phyloP scores from a whole-genome alignment of 2,113 vertebrate species.

The Zootoca vivipara region DNA sequence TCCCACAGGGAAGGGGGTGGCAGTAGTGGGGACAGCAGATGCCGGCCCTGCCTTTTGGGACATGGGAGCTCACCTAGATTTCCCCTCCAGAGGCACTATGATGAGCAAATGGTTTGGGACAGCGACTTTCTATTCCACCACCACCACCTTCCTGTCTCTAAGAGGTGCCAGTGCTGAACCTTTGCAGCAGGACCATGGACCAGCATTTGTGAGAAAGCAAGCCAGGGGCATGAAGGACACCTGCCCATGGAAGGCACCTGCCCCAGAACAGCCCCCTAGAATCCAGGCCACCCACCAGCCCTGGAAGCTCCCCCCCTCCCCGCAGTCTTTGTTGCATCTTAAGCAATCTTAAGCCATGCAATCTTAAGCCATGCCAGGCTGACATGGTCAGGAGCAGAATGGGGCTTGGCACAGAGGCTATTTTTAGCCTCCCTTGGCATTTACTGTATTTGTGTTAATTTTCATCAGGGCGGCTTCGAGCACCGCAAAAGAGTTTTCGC shows the following conservation, averaged over 20 bases:
- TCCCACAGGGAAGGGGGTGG: too few relatives aligned
- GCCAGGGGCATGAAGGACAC: background rate
- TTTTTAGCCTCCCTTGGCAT: conserved; percentile 74
- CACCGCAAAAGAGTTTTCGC: conserved; percentile 19
- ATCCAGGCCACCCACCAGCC: background rate
- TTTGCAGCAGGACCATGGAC: background rate
- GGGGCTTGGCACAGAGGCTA: background rate
- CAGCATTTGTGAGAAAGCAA: background rate
- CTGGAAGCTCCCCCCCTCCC: background rate
- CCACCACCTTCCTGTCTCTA: too few relatives aligned
- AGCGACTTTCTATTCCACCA: background rate
- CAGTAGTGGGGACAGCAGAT: too few relatives aligned
- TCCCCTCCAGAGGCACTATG: too few relatives aligned
- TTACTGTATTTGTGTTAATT: conserved; percentile 63
- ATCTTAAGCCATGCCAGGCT: background rate
- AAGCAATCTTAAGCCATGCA: too few relatives aligned
- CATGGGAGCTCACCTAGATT: too few relatives aligned
- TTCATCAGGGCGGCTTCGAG: conserved; percentile 46
- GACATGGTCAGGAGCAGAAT: accelerated
- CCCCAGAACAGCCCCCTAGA: background rate
- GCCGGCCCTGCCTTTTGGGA: background rate
- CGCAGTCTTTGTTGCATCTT: accelerated
- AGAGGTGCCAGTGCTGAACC: background rate
- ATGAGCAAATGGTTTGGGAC: background rate
- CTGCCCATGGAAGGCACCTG: background rate